Conservation (phyloP, 2,888 invertebrate species). For the Eristalinus sepulchralis region DNA sequence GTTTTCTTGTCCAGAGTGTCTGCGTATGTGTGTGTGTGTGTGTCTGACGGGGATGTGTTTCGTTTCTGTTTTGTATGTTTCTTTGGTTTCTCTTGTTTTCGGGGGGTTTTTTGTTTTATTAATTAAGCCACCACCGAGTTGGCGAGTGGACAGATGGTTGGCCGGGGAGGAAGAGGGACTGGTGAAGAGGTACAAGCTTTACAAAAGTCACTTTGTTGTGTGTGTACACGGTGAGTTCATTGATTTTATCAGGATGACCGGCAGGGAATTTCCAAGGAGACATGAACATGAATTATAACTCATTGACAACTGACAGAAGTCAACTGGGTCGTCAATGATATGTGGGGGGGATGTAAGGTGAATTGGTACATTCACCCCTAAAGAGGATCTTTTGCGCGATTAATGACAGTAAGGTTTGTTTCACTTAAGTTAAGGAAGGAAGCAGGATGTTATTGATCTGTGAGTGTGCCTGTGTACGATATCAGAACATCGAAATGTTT, state of each 20-base stretch:
- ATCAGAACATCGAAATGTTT: too few species aligned
- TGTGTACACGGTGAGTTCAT: slow-evolving; percentile 18
- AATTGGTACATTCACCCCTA: background rate
- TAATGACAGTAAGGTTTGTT: background rate
- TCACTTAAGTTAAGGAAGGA: background rate
- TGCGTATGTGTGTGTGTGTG: background rate
- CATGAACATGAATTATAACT: slow-evolving; percentile 12
- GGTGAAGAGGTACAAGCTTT: slow-evolving; percentile 20
- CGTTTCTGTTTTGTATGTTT: background rate
- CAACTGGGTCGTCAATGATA: background rate
- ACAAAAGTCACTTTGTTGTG: background rate
- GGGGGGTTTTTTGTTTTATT: slow-evolving; percentile 9
- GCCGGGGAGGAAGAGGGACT: background rate
- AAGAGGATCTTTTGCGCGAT: background rate
- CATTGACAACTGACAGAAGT: slow-evolving; percentile 17
- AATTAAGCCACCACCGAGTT: slow-evolving; percentile 37
- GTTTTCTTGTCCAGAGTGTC: background rate
- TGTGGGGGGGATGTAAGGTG: background rate
- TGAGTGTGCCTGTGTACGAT: too few species aligned
- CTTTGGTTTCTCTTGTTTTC: background rate
- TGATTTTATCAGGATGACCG: slow-evolving; percentile 34
- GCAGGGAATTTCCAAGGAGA: background rate
- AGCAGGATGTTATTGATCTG: background rate
- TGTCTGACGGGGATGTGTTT: background rate
- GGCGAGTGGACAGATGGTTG: slow-evolving; percentile 23